Base-by-base conservation (phyloP, 2,113 vertebrate genomes). In the Thunnus maccoyii region DNA sequence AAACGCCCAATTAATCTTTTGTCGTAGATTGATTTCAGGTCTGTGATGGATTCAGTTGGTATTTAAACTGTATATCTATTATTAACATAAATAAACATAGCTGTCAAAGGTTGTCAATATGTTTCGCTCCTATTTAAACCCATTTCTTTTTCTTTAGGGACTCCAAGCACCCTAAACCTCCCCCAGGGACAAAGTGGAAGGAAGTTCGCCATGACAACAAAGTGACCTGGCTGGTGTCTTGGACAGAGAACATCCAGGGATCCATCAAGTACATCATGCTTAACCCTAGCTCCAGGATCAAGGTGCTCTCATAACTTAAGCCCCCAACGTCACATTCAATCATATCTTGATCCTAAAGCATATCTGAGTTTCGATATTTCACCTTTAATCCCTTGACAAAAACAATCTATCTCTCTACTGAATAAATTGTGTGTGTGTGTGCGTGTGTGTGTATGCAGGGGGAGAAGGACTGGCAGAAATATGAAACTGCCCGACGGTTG, bases 211-310 rank as follows among this genome's bases (percentile, higher is more conserved):
- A 99, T 88, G 98, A 99, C 90, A 99, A 98, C 91, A 99, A 99
- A 74, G 98, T 99, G 84, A 99, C 98, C 41, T 99, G 98, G 98
- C 92, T 99, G 85, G 98, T 98, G 69, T 99, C 97, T 1, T 99
- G 98, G 98, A 99, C 98, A 11, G 98, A 99, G 87, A 99, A 99
- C 89, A 99, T 99, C 84, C 98, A 99, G 70, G 97, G 97, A 44
- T 98, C 97, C 56, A 99, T 98, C 92, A 99, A 99, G 84, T 99
- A 99, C 88, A 98, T 99, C 81, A 99, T 99, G 98, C 92, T 99
- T 80, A 99, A 99, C 68, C 97, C 98, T 77, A 99, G 98, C 89
- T 99, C 98, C 27, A 96, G 97, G 92, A 99, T 99, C 92, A 99
- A 99, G 97, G 98, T 41, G 12, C 25, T 52, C 20, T 65, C 22